Evolutionary conservation across 2,888 invertebrate genomes (phyloP).

Genomic region (Zele albiditarsus): DNA sequence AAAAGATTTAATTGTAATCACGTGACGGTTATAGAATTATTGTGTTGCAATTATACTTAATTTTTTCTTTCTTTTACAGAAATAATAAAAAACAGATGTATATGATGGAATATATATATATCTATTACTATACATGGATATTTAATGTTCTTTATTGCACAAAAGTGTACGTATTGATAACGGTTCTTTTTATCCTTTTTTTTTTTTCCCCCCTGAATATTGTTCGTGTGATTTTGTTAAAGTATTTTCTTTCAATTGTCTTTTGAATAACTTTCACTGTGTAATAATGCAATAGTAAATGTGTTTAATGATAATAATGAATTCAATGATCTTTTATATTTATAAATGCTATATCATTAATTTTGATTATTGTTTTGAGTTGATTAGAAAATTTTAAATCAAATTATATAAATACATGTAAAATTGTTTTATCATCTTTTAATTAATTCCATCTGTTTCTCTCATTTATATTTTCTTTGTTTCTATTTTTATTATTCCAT

Average conservation of each 20-base stretch:
- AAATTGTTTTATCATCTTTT: too few species aligned
- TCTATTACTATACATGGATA: background rate
- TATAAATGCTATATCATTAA: background rate
- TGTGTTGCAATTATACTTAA: background rate
- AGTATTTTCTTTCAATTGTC: background rate
- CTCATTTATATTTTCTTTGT: background rate
- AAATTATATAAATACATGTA: background rate
- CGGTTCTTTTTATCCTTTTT: background rate
- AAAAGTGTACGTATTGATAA: background rate
- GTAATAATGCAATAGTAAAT: background rate
- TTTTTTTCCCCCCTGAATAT: background rate
- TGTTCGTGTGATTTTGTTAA: background rate
- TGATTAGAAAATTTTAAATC: conserved; percentile 1
- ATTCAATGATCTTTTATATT: too few species aligned
- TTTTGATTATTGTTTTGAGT: background rate
- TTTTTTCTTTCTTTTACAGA: background rate
- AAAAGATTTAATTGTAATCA: background rate
- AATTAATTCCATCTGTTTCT: background rate
- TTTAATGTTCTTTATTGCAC: background rate
- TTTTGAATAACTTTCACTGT: background rate
- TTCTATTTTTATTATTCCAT: background rate
- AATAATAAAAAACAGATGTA: background rate
- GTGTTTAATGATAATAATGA: background rate
- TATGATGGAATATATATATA: background rate
- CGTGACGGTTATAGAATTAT: background rate